Base-by-base conservation (phyloP, 2,797 vertebrate genomes). In the Sebastes hopkinsi region DNA sequence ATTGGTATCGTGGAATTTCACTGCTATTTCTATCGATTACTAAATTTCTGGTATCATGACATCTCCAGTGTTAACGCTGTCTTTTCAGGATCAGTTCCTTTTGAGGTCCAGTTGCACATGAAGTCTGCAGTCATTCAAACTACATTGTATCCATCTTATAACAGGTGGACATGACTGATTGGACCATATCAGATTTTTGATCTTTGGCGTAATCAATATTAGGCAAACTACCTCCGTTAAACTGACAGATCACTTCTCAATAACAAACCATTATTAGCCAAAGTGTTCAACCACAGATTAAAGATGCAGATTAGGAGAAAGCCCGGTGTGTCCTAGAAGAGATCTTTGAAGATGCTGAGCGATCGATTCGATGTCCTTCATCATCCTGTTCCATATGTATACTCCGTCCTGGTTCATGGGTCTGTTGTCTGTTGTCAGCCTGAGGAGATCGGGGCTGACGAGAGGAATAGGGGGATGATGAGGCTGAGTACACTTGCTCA, bases 401-500 rank as follows among this genome's bases (percentile, higher is more conserved):
- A 7, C 6, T 32, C 54, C 3, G 25, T 65, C 82, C 75, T 5
- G 38, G 16, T 55, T 52, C 38, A 8, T 6, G 30, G 27, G 34
- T 12, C 25, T 64, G 34, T 27, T 60, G 30, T 72, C 14, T 75
- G 32, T 60, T 46, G 55, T 62, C 68, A 55, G 66, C 11, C 68
- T 2, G 14, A 72, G 38, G 46, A 54, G 70, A 11, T 4, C 8
- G 76, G 42, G 58, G 72, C 23, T 54, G 60, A 74, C 67, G 78
- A 50, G 61, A 34, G 5, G 78, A 59, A 42, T 6, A 23, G 23
- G 11, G 23, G 5, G 52, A 71, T 32, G 80, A 84, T 77, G 73
- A 72, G 71, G 73, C 38, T 8, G 56, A 55, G 65, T 12, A 50
- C 58, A 67, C 70, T 71, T 36, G 50, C 75, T 81, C 70, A 60